Base-by-base conservation (phyloP, 1,140 invertebrate genomes). In the Achatina immaculata region DNA sequence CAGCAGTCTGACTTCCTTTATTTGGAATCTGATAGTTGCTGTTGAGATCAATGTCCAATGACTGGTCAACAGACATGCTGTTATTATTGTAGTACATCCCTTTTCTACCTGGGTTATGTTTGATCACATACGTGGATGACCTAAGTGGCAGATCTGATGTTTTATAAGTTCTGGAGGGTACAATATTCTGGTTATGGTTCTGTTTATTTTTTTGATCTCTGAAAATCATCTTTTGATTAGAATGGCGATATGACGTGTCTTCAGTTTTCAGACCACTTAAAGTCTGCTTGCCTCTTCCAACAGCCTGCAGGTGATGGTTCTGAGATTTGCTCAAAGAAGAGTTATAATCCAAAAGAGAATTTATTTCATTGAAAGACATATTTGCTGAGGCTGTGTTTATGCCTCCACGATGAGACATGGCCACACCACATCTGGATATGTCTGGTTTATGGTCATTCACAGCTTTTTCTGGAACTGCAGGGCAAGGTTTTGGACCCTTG, bases 71-170 rank as follows among this genome's bases (percentile, higher is more conserved):
- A 62, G 6, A 9, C 3, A 4, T 31, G 31, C 28, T 62, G 21
- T 62, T 62, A 16, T 62, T 62, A 62, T 31, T 62, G 16, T 62
- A 31, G 28, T 62, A 62, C 58, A 62, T 62, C 58, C 31, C 58
- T 31, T 34, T 62, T 16, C 58, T 21, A 62, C 28, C 28, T 31
- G 58, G 31, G 21, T 6, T 6, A 62, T 62, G 58, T 9, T 62
- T 62, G 58, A 28, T 28, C 58, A 62, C n/a, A 31, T 62, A 62
- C 31, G 58, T 62, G 58, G 58, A 31, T 11, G 31, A 6, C 58
- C 58, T 28, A 31, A 31, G n/a, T 62, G 58, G 58, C n/a, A 62
- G 28, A 58, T 24, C 55, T 9, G 28, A 19, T 6, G 0, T 62
- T 34, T 28, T 62, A 62, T 62, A 16, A 62, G 7, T 31, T 16